Base-by-base conservation (phyloP, 2,888 invertebrate species). In the Andrena minutula region DNA sequence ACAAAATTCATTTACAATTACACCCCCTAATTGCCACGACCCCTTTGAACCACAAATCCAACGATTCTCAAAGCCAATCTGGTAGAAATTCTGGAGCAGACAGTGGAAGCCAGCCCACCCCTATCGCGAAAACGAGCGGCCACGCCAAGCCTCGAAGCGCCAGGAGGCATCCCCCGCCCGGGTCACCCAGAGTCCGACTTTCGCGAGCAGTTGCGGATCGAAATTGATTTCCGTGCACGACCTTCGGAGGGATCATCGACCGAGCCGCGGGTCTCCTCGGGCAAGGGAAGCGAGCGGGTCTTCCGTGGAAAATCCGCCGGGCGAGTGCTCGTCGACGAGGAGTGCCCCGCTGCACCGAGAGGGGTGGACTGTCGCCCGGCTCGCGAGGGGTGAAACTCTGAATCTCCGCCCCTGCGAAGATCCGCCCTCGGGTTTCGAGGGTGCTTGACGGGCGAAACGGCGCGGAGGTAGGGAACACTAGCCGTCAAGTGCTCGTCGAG, bases 401-500 rank as follows among this genome's bases (percentile, higher is more conserved):
- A 86, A 85, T 88, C 88, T 82, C 91, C 92, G 92, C 92, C 92
- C 88, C 86, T 82, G 32, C 71, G 75, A 72, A 88, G 90, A 89
- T 90, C 91, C 92, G 91, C 92, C 93, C 92, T 91, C 87, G 86
- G 89, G 12, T 72, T 26, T 92, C 89, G 88, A 92, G 91, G 91
- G 90, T 91, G 90, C 92, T 93, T 89, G 90, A 92, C 89, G 88
- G 82, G 82, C 86, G 90, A 90, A 90, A 89, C 90, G 83, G 89
- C 86, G 84, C 91, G 90, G 88, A 90, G 91, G 90, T 91, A 92
- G 92, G 90, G 90, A 91, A 92, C 93, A 93, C 93, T 93, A 93
- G 92, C 86, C 91, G 92, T 93, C 92, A 93, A 94, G 93, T 94
- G 93, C 87, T 93, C 93, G 93, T 92, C 91, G 93, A 93, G 93